Evolutionary conservation across 2,888 invertebrate genomes (phyloP), one percentile per base, ranked within the genome.

Genomic region (Fragum sueziense): DNA sequence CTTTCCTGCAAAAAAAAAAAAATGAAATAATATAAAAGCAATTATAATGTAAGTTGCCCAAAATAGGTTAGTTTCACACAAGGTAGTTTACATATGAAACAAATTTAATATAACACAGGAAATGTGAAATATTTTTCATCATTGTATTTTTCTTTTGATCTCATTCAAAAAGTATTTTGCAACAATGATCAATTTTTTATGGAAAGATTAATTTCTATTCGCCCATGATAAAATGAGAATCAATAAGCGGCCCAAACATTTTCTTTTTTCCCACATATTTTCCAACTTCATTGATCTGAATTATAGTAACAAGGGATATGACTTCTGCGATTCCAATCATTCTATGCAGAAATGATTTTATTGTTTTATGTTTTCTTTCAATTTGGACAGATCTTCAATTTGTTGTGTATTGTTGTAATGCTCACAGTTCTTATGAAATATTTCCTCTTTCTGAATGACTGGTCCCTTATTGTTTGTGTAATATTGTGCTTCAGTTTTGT

Each of bases 41-140:
- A 57, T 14, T 14, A 41, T 41, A 25, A 22, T 57, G 57, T 22
- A 57, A 34, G 29, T 14, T 47, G 47, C 3, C 47, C 47, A 47
- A 47, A 57, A 27, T 27, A 33, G 62, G 62, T 29, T 62, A 33
- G n/a, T 62, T 62, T 62, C 33, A 6, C 62, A 33, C 62, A 62
- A 31, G 33, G 22, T 62, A 29, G 4, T 34, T 33, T 20, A 47
- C 47, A 65, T 41, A 41, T 65, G 41, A 41, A 65, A 65, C 34
- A 34, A 41, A 65, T 65, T 65, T 65, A 65, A 65, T 65, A 65
- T 65, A 65, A 65, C 65, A 65, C 65, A 65, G 65, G 65, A 65
- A 65, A 65, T 41, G 34, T 41, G 65, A 65, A 65, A 61, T 31
- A 61, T 61, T 34, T 65, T 65, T 65, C 65, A 65, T 65, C 65